Conservation (phyloP, 1,140 invertebrate genomes). For the Drosophila sp. region DNA sequence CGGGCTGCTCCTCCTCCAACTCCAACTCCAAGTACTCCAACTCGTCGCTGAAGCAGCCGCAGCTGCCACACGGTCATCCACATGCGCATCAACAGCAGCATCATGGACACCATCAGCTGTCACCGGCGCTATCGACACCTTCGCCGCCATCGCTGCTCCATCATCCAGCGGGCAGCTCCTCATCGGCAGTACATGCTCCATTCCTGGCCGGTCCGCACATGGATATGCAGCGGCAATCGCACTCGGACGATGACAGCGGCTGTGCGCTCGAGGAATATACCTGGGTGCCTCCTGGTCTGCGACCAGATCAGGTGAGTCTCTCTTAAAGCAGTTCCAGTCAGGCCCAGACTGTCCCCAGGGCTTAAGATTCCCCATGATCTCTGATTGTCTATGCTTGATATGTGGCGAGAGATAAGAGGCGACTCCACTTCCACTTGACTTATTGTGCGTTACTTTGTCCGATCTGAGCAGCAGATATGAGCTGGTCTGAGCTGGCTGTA, state of each 20-base stretch:
- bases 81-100: conserved; percentile 16
- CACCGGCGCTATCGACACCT: conserved; percentile 76
- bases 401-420: conserved; percentile 66
- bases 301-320: conserved; percentile 95
- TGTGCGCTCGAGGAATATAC: conserved; percentile 99
- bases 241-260: conserved; percentile 98
- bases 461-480: neutral
- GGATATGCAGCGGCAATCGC: conserved; percentile 94
- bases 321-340: too few species aligned
- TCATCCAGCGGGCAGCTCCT: conserved; percentile 73
- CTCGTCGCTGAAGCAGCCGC: conserved; percentile 67
- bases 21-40: conserved; percentile 77
- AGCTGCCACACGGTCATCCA: conserved; percentile 40
- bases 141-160: conserved; percentile 84
- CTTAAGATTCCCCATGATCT: conserved; percentile 7
- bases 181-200: conserved; percentile 75
- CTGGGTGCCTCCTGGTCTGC: conserved; percentile 97
- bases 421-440: conserved; percentile 55
- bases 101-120: conserved; percentile 69
- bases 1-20: conserved; percentile 56
- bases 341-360: conserved; percentile 14
- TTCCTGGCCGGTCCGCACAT: conserved; percentile 86
- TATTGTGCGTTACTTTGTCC: conserved; percentile 77
- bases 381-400: conserved; percentile 50
- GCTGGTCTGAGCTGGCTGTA: conserved; percentile 51